A percentile compares a stretch with the other conserved stretches of the same genome.
Conservation (phyloP, 1,140 invertebrate species). For the Drosophila sucinea region DNA sequence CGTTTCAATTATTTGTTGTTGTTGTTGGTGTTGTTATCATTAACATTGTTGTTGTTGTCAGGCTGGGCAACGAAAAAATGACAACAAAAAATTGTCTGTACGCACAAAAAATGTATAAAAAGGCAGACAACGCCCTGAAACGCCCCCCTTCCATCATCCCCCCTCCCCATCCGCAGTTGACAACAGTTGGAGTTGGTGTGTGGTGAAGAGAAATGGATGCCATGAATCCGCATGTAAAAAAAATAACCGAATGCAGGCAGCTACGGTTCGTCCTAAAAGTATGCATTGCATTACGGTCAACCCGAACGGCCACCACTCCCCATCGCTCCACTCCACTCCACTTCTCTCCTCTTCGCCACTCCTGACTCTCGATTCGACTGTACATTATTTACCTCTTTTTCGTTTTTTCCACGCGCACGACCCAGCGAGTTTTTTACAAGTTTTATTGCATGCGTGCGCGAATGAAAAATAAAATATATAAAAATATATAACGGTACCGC, state of each 20-base stretch:
- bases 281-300: conserved; percentile 67
- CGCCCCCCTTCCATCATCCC: neutral
- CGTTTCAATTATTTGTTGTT: conserved; percentile 65
- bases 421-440: conserved; percentile 68
- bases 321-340: conserved; percentile 41
- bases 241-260: conserved; percentile 43
- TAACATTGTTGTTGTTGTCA: conserved; percentile 70
- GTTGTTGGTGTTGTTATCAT: conserved; percentile 58
- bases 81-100: conserved; percentile 58
- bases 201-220: conserved; percentile 54
- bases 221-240: conserved; percentile 45
- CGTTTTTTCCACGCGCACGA: conserved; percentile 57
- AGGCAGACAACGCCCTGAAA: conserved; percentile 67
- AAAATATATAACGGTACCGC: conserved; percentile 81
- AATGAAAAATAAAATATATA: conserved; percentile 82
- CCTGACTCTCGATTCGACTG: conserved; percentile 34
- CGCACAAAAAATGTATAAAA: conserved; percentile 78
- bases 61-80: conserved; percentile 62
- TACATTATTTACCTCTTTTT: conserved; percentile 80
- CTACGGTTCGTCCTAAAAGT: conserved; percentile 56
- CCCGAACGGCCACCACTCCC: neutral
- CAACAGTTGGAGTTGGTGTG: neutral
- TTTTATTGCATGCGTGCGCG: conserved; percentile 81
- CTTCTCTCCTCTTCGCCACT: conserved; percentile 29
- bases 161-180: neutral